Percentiles rank a stretch among this genome's conserved stretches.
Conservation (phyloP, 2,888 invertebrate species). For the Scaptomyza flava region DNA sequence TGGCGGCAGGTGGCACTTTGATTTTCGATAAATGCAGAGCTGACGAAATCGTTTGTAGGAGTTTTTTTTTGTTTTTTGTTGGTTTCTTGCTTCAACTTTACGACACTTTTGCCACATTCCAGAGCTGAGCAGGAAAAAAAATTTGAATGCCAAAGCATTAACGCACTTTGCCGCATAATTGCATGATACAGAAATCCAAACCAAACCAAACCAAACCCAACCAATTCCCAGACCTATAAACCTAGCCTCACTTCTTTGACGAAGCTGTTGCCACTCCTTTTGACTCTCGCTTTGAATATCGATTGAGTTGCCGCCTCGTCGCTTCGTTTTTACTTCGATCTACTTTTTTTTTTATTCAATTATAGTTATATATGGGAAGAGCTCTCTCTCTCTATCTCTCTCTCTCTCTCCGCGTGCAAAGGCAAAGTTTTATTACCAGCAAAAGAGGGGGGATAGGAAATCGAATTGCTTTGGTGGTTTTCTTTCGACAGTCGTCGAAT, state of each 20-base stretch:
- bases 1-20: constrained; percentile 74
- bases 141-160: constrained; percentile 80
- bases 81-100: not conserved
- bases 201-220: constrained; percentile 8
- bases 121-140: constrained; percentile 18
- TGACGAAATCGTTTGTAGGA: constrained; percentile 46
- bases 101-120: constrained; percentile 62
- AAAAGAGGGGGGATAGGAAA: constrained; percentile 36
- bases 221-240: constrained; percentile 12
- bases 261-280: constrained; percentile 39
- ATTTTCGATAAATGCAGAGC: constrained; percentile 57
- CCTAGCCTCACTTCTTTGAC: constrained; percentile 26
- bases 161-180: constrained; percentile 70
- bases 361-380: constrained; percentile 56
- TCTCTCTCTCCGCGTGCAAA: constrained; percentile 4
- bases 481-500: constrained; percentile 50
- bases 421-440: constrained; percentile 37
- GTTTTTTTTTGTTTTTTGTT: constrained; percentile 5
- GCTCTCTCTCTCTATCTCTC: constrained; percentile 23
- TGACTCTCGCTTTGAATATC: constrained; percentile 56
- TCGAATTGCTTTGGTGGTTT: constrained; percentile 57
- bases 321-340: constrained; percentile 4
- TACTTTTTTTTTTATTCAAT: constrained; percentile 61
- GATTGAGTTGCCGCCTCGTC: constrained; percentile 61
- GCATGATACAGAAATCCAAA: constrained; percentile 60